A percentile compares a stretch with the other conserved stretches of the same genome.
Conservation (phyloP, 2,113 vertebrate genomes). For the Platysteira castanea region DNA sequence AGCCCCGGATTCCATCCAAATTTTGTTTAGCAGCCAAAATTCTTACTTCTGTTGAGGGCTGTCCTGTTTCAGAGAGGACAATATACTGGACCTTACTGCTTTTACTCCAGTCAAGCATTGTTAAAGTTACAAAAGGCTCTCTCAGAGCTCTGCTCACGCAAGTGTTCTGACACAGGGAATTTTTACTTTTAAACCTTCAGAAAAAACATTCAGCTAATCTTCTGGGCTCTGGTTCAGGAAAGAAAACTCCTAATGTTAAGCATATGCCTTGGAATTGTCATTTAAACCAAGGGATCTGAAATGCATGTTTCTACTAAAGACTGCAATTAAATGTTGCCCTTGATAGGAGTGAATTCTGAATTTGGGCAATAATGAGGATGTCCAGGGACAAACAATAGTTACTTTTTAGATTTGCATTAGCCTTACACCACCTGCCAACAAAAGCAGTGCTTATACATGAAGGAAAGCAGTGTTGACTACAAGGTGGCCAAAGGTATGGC, state of each 20-base stretch:
- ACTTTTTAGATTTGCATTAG: not conserved
- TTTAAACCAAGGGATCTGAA: not conserved
- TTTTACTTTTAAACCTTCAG: not conserved
- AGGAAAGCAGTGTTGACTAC: not conserved
- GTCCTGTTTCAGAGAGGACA: not conserved
- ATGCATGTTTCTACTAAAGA: not conserved
- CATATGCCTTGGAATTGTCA: not conserved
- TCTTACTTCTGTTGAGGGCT: not conserved
- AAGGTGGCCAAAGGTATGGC: not conserved
- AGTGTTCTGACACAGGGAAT: not conserved
- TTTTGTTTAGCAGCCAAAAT: not conserved
- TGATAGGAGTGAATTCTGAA: not conserved
- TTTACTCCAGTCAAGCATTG: not conserved
- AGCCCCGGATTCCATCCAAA: not conserved
- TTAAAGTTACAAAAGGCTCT: not conserved
- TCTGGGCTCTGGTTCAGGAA: not conserved
- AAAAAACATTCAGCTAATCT: constrained; percentile 1
- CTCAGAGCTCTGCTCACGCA: not conserved
- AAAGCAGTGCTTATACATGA: not conserved
- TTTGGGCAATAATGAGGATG: not conserved
- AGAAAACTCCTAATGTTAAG: not conserved
- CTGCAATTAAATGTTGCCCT: not conserved
- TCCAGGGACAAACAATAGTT: not conserved
- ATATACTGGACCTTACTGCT: not conserved
- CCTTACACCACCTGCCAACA: not conserved